phyloP scores from a whole-genome alignment of 2,797 vertebrate genomes.

The Chrysolophus pictus region DNA sequence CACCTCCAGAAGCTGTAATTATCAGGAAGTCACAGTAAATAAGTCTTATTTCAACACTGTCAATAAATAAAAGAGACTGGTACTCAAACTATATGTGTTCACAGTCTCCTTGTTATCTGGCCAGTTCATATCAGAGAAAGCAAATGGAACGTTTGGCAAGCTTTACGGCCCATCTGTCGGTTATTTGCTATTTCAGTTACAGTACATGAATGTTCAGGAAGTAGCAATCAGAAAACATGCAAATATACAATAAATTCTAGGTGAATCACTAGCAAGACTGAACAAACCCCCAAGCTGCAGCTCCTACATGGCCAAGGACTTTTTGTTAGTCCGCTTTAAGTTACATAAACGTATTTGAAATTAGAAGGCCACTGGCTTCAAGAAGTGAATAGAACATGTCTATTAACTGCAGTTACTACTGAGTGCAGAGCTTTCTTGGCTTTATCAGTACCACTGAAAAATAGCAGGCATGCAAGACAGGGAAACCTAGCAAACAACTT shows the following conservation, averaged over 20 bases:
- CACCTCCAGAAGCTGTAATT: slow-evolving; percentile 87
- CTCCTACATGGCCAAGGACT: background rate
- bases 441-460: background rate
- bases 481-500: background rate
- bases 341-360: background rate
- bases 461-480: accelerated
- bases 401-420: background rate
- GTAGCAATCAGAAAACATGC: background rate
- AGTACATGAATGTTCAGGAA: background rate
- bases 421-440: background rate
- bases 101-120: background rate
- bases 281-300: background rate
- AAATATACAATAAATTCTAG: background rate
- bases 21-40: slow-evolving; percentile 37
- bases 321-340: background rate
- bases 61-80: background rate
- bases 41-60: background rate
- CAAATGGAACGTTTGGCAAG: background rate
- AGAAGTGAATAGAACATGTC: background rate
- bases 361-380: background rate
- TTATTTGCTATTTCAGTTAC: background rate
- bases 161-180: background rate
- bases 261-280: background rate
- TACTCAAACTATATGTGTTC: background rate
- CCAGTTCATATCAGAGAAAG: background rate